Evolutionary conservation across 1,140 invertebrate species (phyloP).

Genomic region (Bathynomus jamesi): DNA sequence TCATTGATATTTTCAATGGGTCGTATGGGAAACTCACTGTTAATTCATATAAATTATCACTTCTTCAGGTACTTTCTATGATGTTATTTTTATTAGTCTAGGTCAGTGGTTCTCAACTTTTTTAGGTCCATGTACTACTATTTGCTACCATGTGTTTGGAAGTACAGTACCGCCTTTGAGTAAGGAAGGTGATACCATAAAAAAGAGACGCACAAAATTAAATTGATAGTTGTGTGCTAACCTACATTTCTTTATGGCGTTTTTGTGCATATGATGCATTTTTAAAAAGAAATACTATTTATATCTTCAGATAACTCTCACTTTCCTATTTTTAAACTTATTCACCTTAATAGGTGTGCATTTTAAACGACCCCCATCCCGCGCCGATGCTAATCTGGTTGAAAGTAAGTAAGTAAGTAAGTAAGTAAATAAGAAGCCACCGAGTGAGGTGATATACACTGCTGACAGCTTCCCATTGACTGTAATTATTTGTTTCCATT

Average conservation of each 20-base stretch:
- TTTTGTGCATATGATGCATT: too few relatives aligned
- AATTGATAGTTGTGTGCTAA: not conserved
- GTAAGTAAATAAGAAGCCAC: too few relatives aligned
- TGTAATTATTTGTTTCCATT: too few relatives aligned
- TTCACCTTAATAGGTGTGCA: too few relatives aligned
- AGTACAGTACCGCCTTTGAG: not conserved
- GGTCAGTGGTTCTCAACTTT: not conserved
- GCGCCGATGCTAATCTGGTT: too few relatives aligned
- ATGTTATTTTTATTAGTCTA: not conserved
- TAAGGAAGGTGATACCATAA: not conserved
- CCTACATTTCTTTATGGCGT: not conserved
- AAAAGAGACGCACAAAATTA: not conserved
- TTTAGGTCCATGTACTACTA: not conserved
- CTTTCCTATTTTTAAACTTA: too few relatives aligned
- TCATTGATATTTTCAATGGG: slow-evolving; percentile 79
- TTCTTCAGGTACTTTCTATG: slow-evolving; percentile 59
- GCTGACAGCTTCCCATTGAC: too few relatives aligned
- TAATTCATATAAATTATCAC: slow-evolving; percentile 74
- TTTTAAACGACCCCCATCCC: too few relatives aligned
- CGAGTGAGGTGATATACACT: too few relatives aligned
- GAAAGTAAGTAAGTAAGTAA: too few relatives aligned
- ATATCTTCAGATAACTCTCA: too few relatives aligned
- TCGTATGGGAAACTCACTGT: slow-evolving; percentile 86
- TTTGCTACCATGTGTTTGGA: not conserved
- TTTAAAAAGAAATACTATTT: too few relatives aligned